Evolutionary conservation across 1,140 invertebrate species (phyloP).

Genomic region (Bombus fervidus): DNA sequence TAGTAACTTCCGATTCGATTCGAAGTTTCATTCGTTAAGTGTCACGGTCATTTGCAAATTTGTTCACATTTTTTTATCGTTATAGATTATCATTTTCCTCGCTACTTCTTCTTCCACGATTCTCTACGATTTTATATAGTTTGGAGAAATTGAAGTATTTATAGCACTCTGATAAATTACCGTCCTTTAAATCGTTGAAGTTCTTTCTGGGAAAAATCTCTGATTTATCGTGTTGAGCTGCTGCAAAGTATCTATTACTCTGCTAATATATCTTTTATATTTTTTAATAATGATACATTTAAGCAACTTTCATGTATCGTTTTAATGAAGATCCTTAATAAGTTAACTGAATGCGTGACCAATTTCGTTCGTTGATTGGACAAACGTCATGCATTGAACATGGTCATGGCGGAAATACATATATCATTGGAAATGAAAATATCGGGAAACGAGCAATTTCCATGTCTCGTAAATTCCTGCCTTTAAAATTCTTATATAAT

Average conservation of each 20-base stretch:
- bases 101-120: no score
- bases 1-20: no score
- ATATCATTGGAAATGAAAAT: conserved; percentile 31
- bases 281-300: neutral
- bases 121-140: neutral
- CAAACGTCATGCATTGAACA: neutral
- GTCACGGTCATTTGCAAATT: no score
- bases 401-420: conserved; percentile 6
- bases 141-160: neutral
- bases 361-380: neutral
- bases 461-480: conserved; percentile 21
- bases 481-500: conserved; percentile 21
- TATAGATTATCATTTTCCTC: no score
- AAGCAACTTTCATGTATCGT: neutral
- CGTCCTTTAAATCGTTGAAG: neutral
- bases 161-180: neutral
- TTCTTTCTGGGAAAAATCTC: neutral
- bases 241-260: neutral
- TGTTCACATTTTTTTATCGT: no score
- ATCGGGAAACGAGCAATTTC: conserved; percentile 17
- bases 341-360: neutral
- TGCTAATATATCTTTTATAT: neutral
- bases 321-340: neutral
- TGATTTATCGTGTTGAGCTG: neutral
- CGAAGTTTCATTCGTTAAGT: no score